Base-by-base conservation (phyloP, 2,113 vertebrate genomes). In the Coptodon bakossiorum region DNA sequence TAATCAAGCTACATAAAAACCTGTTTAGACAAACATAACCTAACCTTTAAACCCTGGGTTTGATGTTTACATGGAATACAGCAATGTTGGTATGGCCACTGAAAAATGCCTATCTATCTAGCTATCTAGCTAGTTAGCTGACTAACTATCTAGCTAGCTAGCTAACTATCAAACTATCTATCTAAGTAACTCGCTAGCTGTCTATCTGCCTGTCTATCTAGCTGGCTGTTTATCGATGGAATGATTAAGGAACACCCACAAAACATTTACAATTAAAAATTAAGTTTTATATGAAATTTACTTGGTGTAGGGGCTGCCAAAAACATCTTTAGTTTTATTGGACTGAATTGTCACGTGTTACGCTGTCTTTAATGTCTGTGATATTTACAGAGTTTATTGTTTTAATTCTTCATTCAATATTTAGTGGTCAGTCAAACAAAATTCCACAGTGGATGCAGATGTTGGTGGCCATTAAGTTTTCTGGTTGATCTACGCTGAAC, bases 131-230 rank as follows among this genome's bases (percentile, higher is more conserved):
- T 36, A 36, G 1, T 3, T 14, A 43, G 40, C 12, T 43, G 11
- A 5, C 38, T 10, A 38, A 2, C 38, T 10, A 10, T 3, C 45
- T 16, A 7, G 13, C 13, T 14, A 6, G 0, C 6, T 45, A 16
- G 0, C 48, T 50, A 48, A 0, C 14, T 7, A 16, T 17, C 7
- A 0, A 19, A 2, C 8, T 5, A 52, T 1, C 50, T n/a, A n/a
- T 3, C 45, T 48, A 48, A 48, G 45, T 48, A 3, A 29, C 29
- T 4, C 16, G 6, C 14, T 13, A 16, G 16, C 16, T 17, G 16
- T 6, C 40, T 6, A 3, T 14, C 43, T 45, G 3, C 1, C 43
- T 2, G 1, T 1, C 45, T 16, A 1, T 0, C 3, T 48, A 45
- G 1, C 13, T 52, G n/a, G 1, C n/a, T 54, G 52, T 22, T 22